phyloP scores from a whole-genome alignment of 2,113 vertebrate genomes.

The Misgurnus anguillicaudatus region DNA sequence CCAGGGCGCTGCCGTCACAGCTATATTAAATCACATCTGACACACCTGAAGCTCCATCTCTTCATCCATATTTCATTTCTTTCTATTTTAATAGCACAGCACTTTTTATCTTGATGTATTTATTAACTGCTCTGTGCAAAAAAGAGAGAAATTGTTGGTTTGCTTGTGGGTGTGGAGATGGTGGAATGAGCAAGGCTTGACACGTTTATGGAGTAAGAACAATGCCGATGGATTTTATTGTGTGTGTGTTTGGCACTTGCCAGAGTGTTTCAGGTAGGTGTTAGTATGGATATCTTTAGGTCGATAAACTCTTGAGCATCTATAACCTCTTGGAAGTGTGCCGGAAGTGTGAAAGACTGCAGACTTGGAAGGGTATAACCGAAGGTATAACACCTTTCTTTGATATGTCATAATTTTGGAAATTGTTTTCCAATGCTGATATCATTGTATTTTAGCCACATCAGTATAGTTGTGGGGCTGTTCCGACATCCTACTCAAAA shows the following conservation, averaged over 20 bases:
- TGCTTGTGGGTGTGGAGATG: conserved; percentile 58
- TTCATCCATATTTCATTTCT: conserved; percentile 98
- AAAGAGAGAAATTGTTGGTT: conserved; percentile 86
- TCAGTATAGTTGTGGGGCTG: neutral
- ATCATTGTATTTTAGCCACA: neutral
- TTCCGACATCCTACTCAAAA: neutral
- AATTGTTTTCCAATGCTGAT: neutral
- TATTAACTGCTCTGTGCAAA: conserved; percentile 84
- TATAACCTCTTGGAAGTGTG: conserved; percentile 58
- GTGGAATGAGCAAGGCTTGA: conserved; percentile 88
- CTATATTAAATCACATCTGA: conserved; percentile 98
- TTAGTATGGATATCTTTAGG: conserved; percentile 53
- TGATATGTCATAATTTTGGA: conserved; percentile 43
- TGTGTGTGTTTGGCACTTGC: conserved; percentile 65
- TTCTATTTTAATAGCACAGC: conserved; percentile 91
- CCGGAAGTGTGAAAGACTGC: conserved; percentile 45
- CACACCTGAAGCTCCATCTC: conserved; percentile 87
- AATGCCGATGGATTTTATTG: conserved; percentile 86
- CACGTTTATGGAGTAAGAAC: conserved; percentile 96
- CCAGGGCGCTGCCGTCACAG: conserved; percentile 59
- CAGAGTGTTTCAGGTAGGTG: conserved; percentile 62
- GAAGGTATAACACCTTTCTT: conserved; percentile 65
- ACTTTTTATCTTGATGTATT: conserved; percentile 94
- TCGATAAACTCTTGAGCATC: conserved; percentile 64
- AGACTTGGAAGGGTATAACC: conserved; percentile 67